Evolutionary conservation across 1,140 invertebrate genomes (phyloP).

Genomic region (Sinella curviseta): DNA sequence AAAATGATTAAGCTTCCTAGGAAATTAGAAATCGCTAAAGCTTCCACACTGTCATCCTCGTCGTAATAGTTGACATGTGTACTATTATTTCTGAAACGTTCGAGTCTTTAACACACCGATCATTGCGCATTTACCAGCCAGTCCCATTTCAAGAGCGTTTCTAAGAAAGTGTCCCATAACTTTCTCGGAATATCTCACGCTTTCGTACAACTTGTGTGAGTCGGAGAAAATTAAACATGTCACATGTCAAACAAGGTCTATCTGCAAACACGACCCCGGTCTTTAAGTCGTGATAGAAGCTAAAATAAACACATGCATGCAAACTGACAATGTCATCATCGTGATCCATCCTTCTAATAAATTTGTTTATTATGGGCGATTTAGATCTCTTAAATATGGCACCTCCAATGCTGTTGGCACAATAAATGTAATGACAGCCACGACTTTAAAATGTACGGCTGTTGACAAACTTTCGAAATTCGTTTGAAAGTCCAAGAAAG

Average conservation of each 20-base stretch:
- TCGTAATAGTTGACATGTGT: too few relatives aligned
- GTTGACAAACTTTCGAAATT: neutral
- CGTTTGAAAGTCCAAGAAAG: neutral
- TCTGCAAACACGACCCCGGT: neutral
- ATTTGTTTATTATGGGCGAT: neutral
- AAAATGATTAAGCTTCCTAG: too few relatives aligned
- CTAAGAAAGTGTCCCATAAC: constrained; percentile 3
- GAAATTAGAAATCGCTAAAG: too few relatives aligned
- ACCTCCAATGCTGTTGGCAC: neutral
- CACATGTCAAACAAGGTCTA: neutral
- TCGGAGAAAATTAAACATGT: constrained; percentile 10
- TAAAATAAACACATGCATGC: neutral
- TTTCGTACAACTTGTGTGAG: constrained; percentile 10
- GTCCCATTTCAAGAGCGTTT: neutral
- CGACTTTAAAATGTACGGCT: neutral
- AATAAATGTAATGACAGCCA: neutral
- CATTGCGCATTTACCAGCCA: neutral
- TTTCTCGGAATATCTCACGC: neutral
- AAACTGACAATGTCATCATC: neutral
- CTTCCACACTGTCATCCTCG: too few relatives aligned
- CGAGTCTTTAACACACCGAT: neutral
- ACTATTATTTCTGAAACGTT: too few relatives aligned
- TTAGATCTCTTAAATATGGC: neutral
- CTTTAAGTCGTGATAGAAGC: neutral
- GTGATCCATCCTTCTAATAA: neutral